These are phyloP conservation scores for Daubentonia madagascariensis DNA, from an alignment of 2,113 vertebrate species.

Conservation along the genomic window DNA sequence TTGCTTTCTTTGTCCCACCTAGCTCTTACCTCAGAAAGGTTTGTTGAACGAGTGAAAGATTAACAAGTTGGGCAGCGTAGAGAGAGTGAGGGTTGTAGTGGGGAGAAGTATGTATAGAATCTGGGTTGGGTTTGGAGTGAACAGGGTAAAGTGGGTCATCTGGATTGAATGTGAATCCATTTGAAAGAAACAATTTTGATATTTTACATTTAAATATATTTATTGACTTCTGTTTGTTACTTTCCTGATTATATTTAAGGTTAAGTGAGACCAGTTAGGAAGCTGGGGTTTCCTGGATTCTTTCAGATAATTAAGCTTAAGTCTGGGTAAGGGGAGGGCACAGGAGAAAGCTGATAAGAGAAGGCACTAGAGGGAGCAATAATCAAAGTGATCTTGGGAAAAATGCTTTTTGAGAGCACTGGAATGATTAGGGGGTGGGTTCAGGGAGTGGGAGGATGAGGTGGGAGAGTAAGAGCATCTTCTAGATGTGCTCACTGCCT, in stretches of 20 bases:
- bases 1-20: not conserved
- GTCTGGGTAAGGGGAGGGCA: not conserved
- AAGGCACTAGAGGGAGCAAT: not conserved
- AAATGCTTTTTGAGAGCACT: not conserved
- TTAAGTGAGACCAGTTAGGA: not conserved
- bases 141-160: not conserved
- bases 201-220: not conserved
- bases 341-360: not conserved
- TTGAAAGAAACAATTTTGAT: not conserved
- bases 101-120: not conserved
- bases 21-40: not conserved
- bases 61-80: not conserved
- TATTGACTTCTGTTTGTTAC: slow-evolving; percentile 27
- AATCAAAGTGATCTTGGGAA: not conserved
- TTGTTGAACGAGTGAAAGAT: not conserved
- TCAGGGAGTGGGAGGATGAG: not conserved
- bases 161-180: not conserved
- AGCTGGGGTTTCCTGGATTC: not conserved
- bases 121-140: not conserved
- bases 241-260: not conserved
- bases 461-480: not conserved
- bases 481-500: not conserved
- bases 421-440: not conserved
- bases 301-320: slow-evolving; percentile 13
- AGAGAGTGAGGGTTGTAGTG: not conserved